Evolutionary conservation across 2,888 invertebrate genomes (phyloP).

Genomic region (Ischnus inquisitorius): DNA sequence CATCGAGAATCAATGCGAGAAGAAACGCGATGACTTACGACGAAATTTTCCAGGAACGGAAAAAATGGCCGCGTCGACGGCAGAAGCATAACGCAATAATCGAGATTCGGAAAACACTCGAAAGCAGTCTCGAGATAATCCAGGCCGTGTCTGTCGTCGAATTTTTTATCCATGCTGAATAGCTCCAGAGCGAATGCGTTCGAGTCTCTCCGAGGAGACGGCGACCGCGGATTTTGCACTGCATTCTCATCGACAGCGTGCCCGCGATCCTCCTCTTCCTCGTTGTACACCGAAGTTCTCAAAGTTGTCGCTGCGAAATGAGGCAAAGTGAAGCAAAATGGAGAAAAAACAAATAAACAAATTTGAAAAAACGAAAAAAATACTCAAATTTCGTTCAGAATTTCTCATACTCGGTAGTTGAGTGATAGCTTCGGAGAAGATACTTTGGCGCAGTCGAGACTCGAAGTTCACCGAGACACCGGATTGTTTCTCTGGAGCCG

Average conservation of each 20-base stretch:
- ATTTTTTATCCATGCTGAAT: conserved; percentile 87
- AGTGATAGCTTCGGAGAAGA: conserved; percentile 61
- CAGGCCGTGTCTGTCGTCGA: conserved; percentile 87
- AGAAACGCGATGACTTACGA: conserved; percentile 82
- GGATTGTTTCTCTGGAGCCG: conserved; percentile 10
- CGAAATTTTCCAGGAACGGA: conserved; percentile 87
- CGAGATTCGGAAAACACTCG: conserved; percentile 88
- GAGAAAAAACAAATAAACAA: neutral
- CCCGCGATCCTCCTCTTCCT: conserved; percentile 36
- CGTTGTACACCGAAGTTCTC: conserved; percentile 41
- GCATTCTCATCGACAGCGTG: conserved; percentile 21
- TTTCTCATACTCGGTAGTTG: conserved; percentile 56
- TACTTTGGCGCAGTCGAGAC: conserved; percentile 48
- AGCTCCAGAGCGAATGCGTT: conserved; percentile 89
- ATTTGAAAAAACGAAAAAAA: no score
- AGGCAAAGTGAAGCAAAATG: neutral
- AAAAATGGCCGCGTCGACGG: conserved; percentile 87
- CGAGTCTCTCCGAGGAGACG: conserved; percentile 82
- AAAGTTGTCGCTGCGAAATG: conserved; percentile 49
- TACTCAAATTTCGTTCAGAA: neutral
- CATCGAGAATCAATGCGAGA: neutral
- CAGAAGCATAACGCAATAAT: conserved; percentile 88
- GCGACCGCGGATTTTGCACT: neutral
- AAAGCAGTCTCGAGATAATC: conserved; percentile 89
- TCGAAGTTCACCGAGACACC: conserved; percentile 45